A percentile compares a stretch with the other conserved stretches of the same genome.
Conservation (phyloP, 1,140 invertebrate species). For the Conus ventricosus region DNA sequence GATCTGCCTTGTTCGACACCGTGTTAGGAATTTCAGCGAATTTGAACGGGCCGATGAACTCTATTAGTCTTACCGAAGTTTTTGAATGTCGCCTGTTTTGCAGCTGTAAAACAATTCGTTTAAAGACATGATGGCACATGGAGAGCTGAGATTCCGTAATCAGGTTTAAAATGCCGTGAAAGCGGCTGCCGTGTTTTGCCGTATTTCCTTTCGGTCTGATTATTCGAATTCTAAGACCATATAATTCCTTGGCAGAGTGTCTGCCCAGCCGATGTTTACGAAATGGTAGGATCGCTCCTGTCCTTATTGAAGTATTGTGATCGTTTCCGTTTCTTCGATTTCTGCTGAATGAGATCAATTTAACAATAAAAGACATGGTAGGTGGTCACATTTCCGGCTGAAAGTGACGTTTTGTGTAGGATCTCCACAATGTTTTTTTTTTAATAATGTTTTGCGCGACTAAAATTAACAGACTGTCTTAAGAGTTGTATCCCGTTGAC, state of each 20-base stretch:
- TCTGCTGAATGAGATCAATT: neutral
- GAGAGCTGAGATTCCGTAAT: conserved; percentile 10
- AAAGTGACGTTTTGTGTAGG: neutral
- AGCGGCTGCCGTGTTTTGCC: neutral
- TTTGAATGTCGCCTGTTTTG: conserved; percentile 72
- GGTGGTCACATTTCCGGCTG: too few relatives aligned
- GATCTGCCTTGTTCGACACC: too few relatives aligned
- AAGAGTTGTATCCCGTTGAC: neutral
- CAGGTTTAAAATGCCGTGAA: neutral
- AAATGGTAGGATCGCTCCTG: conserved; percentile 5
- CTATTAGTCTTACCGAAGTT: conserved; percentile 70
- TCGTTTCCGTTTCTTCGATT: neutral
- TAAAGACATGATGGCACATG: conserved; percentile 57
- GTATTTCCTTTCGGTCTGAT: neutral
- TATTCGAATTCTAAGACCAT: too few relatives aligned
- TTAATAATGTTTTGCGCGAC: neutral
- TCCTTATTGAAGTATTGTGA: neutral
- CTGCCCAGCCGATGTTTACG: neutral
- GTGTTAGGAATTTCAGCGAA: too few relatives aligned
- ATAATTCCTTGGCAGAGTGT: neutral
- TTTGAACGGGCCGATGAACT: too few relatives aligned
- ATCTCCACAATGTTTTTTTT: neutral
- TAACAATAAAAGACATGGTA: neutral
- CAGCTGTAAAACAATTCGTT: conserved; percentile 73
- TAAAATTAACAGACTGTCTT: neutral